These are phyloP conservation scores for Noturus placidus DNA, from an alignment of 2,113 vertebrate species.

Conservation along the genomic window DNA sequence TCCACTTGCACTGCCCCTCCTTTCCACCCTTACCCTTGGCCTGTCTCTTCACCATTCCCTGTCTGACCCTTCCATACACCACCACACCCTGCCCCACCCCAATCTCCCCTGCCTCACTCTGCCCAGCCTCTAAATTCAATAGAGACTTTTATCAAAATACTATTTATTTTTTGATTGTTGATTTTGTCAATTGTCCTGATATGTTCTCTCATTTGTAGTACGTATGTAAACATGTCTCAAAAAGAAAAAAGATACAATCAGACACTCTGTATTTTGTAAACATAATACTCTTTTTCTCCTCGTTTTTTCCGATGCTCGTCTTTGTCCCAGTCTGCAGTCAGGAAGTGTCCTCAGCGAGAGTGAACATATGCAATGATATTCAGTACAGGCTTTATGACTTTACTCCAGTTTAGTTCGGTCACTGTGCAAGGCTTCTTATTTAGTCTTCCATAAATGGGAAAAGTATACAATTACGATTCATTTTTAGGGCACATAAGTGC, in stretches of 20 bases:
- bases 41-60: background rate
- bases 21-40: background rate
- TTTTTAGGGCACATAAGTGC: conserved; percentile 49
- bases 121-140: background rate
- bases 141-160: background rate
- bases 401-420: conserved; percentile 56
- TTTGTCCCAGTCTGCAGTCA: conserved; percentile 15
- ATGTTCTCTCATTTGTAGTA: conserved; percentile 34
- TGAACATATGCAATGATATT: conserved; percentile 36
- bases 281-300: background rate
- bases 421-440: conserved; percentile 57
- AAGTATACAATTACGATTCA: conserved; percentile 32
- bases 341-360: conserved; percentile 29
- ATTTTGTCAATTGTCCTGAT: background rate
- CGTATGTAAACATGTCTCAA: conserved; percentile 27
- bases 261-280: background rate
- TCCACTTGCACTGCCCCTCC: background rate
- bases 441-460: conserved; percentile 60
- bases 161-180: background rate
- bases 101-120: background rate
- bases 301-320: conserved; percentile 17
- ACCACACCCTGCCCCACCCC: background rate
- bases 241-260: conserved; percentile 27
- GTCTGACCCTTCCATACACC: background rate
- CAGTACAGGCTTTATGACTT: conserved; percentile 46